These are phyloP conservation scores for Phengaris arion DNA, from an alignment of 2,888 invertebrate genomes.

Conservation along the genomic window DNA sequence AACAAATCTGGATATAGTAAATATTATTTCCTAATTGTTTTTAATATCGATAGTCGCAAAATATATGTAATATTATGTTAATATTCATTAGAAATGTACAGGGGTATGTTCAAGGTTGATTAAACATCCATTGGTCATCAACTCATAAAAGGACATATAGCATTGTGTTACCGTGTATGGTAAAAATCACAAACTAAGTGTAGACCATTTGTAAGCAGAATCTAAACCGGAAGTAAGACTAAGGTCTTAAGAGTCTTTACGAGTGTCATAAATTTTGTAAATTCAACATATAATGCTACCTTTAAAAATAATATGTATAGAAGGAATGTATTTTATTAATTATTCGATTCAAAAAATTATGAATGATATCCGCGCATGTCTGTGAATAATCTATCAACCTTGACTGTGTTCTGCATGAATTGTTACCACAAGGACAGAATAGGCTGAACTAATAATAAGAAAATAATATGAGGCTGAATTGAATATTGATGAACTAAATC, in stretches of 20 bases:
- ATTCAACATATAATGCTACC: no score
- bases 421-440: conserved; percentile 32
- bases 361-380: conserved; percentile 26
- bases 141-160: conserved; percentile 43
- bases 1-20: neutral
- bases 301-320: neutral
- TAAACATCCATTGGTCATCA: conserved; percentile 3
- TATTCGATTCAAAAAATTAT: neutral
- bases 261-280: no score
- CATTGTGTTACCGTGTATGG: conserved; percentile 49
- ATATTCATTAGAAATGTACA: neutral
- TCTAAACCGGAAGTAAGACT: neutral
- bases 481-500: conserved; percentile 2
- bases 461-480: neutral
- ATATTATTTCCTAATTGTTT: neutral
- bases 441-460: neutral
- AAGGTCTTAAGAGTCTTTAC: neutral
- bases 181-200: conserved; percentile 42
- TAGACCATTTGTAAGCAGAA: neutral
- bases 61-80: neutral
- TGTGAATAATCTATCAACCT: conserved; percentile 49
- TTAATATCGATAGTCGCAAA: neutral
- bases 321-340: neutral
- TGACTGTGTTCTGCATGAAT: conserved; percentile 50
- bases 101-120: neutral